Conservation (phyloP, 2,888 invertebrate species). For the Parasteatoda lunata region DNA sequence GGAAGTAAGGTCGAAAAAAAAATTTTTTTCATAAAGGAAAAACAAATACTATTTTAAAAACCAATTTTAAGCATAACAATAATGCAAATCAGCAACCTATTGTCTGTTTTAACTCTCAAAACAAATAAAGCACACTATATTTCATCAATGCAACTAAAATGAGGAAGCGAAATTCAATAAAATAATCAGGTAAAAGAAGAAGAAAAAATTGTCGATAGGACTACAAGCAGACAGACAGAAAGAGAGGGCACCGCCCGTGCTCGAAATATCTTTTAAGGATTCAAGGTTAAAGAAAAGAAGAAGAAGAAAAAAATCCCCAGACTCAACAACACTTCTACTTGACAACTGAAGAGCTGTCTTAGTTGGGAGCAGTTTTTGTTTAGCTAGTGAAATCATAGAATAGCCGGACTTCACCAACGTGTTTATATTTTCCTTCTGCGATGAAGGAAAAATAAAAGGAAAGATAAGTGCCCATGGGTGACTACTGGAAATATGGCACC, state of each 20-base stretch:
- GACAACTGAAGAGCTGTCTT: slow-evolving; percentile 30
- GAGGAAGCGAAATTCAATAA: not conserved
- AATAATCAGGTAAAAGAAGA: not conserved
- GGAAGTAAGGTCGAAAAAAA: too few relatives aligned
- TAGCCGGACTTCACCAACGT: slow-evolving; percentile 15
- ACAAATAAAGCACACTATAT: too few relatives aligned
- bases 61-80: too few relatives aligned
- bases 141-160: not conserved
- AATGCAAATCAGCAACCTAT: too few relatives aligned
- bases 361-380: slow-evolving; percentile 14
- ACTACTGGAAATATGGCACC: slow-evolving; percentile 33
- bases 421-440: slow-evolving; percentile 25
- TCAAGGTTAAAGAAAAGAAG: not conserved
- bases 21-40: too few relatives aligned
- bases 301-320: not conserved
- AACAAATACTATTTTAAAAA: too few relatives aligned
- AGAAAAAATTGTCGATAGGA: not conserved
- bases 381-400: slow-evolving; percentile 40
- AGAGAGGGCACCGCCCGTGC: not conserved
- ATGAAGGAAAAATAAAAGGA: too few relatives aligned
- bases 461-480: slow-evolving; percentile 27
- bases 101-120: too few relatives aligned
- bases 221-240: not conserved
- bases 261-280: not conserved
- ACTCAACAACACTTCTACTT: slow-evolving; percentile 46